These are phyloP conservation scores for Phyllopteryx taeniolatus DNA, from an alignment of 2,113 vertebrate species.

Conservation along the genomic window DNA sequence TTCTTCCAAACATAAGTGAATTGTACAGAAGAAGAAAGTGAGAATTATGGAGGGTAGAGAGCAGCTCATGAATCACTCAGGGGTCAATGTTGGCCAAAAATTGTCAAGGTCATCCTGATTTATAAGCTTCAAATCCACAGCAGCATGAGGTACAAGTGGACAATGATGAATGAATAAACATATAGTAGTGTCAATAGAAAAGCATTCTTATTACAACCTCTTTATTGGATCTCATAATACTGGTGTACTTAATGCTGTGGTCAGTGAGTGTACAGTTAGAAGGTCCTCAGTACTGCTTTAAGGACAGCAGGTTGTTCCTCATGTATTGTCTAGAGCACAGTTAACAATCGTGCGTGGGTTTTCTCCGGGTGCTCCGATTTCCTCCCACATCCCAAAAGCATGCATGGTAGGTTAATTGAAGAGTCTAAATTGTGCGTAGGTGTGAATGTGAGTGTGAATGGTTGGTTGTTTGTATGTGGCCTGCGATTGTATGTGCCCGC, in stretches of 20 bases:
- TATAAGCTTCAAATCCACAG: not conserved
- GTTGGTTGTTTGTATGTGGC: no score
- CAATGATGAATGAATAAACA: not conserved
- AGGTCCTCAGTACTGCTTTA: not conserved
- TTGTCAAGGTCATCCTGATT: not conserved
- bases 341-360: not conserved
- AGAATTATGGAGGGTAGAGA: not conserved
- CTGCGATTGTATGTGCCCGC: no score
- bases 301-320: not conserved
- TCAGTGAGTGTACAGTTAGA: not conserved
- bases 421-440: no score
- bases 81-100: not conserved
- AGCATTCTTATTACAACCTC: not conserved
- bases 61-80: conserved; percentile 2
- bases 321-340: not conserved
- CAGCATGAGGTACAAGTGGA: not conserved
- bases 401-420: no score
- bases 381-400: no score
- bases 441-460: no score
- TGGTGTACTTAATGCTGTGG: not conserved
- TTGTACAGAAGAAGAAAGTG: not conserved
- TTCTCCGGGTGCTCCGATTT: no score
- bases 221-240: not conserved
- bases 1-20: conserved; percentile 26
- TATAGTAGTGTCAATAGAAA: not conserved